A percentile compares a stretch with the other conserved stretches of the same genome.
Evolutionary conservation across 2,113 vertebrate species (phyloP).

Genomic region (cattle (Bos taurus)): ARS-UCD2.0 NC_037332.1:5854001-5854500

Average conservation of each 20-base stretch:
- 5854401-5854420: neutral
- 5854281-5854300: neutral
- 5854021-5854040: neutral
- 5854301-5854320: neutral
- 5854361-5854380: neutral
- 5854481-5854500: neutral
- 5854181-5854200: neutral
- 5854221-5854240: neutral
- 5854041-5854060: neutral
- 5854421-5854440: neutral
- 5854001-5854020: neutral
- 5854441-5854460: neutral
- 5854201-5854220: neutral
- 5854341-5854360: neutral
- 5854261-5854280: neutral
- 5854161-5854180: neutral
- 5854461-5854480: neutral
- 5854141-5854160: neutral
- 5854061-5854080: neutral
- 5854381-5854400: neutral
- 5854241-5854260: neutral
- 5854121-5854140: neutral
- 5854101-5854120: neutral
- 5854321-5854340: neutral
- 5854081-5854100: neutral